A percentile compares a stretch with the other conserved stretches of the same genome.
phyloP scores from a whole-genome alignment of 2,113 vertebrate genomes.

The Ariopsis seemanni region DNA sequence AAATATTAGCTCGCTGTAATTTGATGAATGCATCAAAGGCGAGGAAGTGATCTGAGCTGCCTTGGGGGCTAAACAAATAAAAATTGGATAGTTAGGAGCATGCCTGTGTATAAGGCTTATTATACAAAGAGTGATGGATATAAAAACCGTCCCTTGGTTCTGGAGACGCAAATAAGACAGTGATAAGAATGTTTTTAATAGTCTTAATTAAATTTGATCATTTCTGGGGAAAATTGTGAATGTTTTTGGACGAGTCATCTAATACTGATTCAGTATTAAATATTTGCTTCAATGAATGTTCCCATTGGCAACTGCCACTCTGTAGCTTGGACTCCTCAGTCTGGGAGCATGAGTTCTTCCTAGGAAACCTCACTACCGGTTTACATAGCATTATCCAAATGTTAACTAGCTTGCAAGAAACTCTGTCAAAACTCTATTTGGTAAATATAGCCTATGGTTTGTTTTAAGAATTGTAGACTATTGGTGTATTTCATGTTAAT shows the following conservation, averaged over 20 bases:
- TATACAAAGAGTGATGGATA: not conserved
- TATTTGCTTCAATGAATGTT: not conserved
- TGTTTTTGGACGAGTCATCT: not conserved
- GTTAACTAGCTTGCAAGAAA: not conserved
- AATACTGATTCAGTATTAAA: not conserved
- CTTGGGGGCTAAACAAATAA: conserved; percentile 2
- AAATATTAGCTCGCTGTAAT: conserved; percentile 47
- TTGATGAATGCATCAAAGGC: conserved; percentile 37
- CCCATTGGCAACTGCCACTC: not conserved
- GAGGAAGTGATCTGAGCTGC: conserved; percentile 38
- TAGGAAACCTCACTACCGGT: not conserved
- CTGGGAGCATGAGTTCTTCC: not conserved
- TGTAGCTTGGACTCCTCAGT: not conserved
- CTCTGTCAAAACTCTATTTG: not conserved
- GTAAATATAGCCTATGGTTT: not conserved
- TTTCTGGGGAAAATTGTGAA: not conserved
- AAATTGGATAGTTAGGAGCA: conserved; percentile 9
- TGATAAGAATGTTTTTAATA: no score
- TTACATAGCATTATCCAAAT: not conserved
- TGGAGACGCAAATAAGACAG: not conserved
- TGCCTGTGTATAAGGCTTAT: not conserved
- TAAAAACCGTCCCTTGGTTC: not conserved
- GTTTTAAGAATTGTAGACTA: not conserved
- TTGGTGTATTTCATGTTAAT: not conserved
- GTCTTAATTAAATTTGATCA: no score